A percentile compares a stretch with the other conserved stretches of the same genome.
Conservation (phyloP, 1,140 invertebrate species). For the Pemphigus obesinymphae region DNA sequence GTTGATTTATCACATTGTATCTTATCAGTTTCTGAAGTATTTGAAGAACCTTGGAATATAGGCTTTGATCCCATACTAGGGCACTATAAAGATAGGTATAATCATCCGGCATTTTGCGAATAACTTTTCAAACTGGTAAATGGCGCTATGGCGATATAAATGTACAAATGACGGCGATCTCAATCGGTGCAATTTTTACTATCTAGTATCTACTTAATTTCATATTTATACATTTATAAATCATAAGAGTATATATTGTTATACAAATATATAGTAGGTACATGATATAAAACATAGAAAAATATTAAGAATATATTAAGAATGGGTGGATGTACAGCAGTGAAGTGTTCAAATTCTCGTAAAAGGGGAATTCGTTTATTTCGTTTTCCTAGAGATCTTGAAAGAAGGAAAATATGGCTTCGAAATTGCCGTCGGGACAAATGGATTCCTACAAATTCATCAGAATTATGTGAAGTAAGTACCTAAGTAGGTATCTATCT, state of each 20-base stretch:
- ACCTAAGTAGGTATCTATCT: too few relatives aligned
- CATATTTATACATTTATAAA: too few relatives aligned
- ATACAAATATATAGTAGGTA: neutral
- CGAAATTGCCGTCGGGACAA: neutral
- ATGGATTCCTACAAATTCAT: neutral
- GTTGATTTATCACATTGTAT: too few relatives aligned
- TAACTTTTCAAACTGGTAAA: too few relatives aligned
- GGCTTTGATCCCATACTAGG: too few relatives aligned
- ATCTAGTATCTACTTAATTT: neutral
- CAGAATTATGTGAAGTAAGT: neutral
- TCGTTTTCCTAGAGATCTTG: neutral
- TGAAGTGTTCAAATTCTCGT: neutral
- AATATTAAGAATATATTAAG: neutral
- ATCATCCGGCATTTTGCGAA: too few relatives aligned
- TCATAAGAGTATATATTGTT: neutral
- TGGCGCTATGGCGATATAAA: too few relatives aligned
- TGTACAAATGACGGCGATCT: too few relatives aligned
- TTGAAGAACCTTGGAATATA: too few relatives aligned
- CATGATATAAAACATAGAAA: neutral
- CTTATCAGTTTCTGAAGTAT: too few relatives aligned
- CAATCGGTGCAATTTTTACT: too few relatives aligned
- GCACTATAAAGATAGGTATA: too few relatives aligned
- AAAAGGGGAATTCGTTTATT: neutral
- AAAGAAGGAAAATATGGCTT: neutral
- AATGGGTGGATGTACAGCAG: neutral